phyloP scores from a whole-genome alignment of 2,888 invertebrate species.

The Eupithecia subumbrata region DNA sequence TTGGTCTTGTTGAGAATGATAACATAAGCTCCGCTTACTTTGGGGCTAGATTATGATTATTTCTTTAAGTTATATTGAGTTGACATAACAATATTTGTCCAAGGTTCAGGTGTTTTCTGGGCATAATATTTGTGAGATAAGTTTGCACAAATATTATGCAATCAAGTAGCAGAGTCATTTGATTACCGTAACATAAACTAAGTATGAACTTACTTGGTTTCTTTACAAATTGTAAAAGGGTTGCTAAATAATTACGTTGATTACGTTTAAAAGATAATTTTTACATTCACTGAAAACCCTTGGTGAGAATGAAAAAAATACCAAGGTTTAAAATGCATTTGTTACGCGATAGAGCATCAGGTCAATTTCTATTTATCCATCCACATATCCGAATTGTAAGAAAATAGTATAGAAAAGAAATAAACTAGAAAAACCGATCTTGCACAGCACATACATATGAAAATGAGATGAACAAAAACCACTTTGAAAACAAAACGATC shows the following conservation, averaged over 20 bases:
- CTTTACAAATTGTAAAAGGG: background rate
- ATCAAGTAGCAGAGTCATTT: too few relatives aligned
- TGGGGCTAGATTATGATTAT: background rate
- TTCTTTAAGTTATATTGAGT: too few relatives aligned
- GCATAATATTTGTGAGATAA: too few relatives aligned
- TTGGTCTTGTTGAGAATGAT: too few relatives aligned
- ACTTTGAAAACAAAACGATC: background rate
- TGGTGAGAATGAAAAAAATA: background rate
- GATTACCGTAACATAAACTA: too few relatives aligned
- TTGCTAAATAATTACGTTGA: background rate
- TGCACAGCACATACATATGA: slow-evolving; percentile 20
- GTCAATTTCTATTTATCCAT: background rate
- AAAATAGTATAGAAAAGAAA: background rate
- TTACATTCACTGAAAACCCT: background rate
- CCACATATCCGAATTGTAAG: background rate
- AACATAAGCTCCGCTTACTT: background rate
- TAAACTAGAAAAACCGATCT: background rate
- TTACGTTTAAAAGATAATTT: background rate
- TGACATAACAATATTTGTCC: too few relatives aligned
- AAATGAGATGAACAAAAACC: background rate
- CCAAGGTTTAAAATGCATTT: background rate
- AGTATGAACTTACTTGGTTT: too few relatives aligned
- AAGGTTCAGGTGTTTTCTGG: too few relatives aligned
- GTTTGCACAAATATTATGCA: too few relatives aligned
- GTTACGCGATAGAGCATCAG: background rate